A percentile compares a stretch with the other conserved stretches of the same genome.
Evolutionary conservation across 2,113 vertebrate species (phyloP).

Genomic region (Callipepla californica): DNA sequence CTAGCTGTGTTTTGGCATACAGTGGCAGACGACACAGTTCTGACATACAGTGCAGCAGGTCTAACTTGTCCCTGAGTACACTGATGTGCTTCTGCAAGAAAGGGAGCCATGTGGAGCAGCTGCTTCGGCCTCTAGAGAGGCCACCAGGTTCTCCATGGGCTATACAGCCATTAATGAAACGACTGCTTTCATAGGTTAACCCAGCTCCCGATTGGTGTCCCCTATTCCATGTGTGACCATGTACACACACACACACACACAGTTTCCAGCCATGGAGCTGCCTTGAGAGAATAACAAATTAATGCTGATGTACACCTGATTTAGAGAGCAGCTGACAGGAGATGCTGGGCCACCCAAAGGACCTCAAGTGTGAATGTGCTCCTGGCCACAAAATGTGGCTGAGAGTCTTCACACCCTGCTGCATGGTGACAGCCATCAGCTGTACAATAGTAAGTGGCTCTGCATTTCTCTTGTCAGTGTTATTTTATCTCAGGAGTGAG

Average conservation of each 20-base stretch:
- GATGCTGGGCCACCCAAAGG: not conserved
- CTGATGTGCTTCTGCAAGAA: not conserved
- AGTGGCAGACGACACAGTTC: accelerated
- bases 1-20: not conserved
- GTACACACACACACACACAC: no score
- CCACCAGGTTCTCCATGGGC: not conserved
- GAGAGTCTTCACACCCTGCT: not conserved
- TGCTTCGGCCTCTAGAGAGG: not conserved
- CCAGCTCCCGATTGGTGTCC: not conserved
- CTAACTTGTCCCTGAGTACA: not conserved
- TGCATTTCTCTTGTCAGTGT: not conserved
- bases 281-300: not conserved
- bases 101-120: not conserved
- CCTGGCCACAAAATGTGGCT: not conserved
- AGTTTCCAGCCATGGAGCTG: accelerated
- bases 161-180: not conserved
- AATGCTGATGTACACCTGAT: not conserved
- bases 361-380: no score
- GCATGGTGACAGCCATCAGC: not conserved
- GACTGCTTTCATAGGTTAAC: accelerated
- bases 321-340: not conserved
- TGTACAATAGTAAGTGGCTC: accelerated
- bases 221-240: accelerated
- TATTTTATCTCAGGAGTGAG: not conserved
- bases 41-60: not conserved